Evolutionary conservation across 2,113 vertebrate species (phyloP).

Genomic region (Hymenochirus boettgeri): DNA sequence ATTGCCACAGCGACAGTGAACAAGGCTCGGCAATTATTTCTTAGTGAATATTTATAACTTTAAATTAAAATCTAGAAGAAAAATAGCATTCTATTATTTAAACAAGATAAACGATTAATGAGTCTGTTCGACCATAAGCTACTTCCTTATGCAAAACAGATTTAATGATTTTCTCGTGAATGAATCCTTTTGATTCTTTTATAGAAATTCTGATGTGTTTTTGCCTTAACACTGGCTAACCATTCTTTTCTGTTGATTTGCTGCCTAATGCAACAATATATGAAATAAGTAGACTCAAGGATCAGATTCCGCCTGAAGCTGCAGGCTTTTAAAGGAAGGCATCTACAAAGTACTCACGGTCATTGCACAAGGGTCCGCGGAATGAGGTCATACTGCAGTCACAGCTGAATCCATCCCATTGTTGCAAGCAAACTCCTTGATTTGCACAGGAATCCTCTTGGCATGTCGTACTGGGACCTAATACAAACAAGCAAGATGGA

Average conservation of each 20-base stretch:
- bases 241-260: conserved; percentile 12
- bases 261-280: conserved; percentile 19
- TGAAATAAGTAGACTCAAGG: conserved; percentile 12
- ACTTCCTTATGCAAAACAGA: neutral
- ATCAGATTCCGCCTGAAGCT: conserved; percentile 27
- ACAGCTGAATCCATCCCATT: conserved; percentile 97
- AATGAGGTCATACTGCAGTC: conserved; percentile 98
- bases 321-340: neutral
- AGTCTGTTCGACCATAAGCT: neutral
- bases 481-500: conserved; percentile 47
- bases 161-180: neutral
- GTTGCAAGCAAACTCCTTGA: conserved; percentile 94
- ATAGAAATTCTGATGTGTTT: neutral
- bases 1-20: neutral
- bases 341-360: conserved; percentile 73
- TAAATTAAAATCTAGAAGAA: conserved; percentile 15
- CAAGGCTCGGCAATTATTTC: conserved; percentile 31
- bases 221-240: neutral
- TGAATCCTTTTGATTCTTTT: neutral
- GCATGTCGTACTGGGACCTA: conserved; percentile 96
- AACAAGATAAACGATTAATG: neutral
- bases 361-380: conserved; percentile 87
- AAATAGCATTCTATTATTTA: neutral
- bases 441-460: conserved; percentile 97
- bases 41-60: conserved; percentile 24